Base-by-base conservation (phyloP, 2,113 vertebrate species). In the Scopus umbretta region DNA sequence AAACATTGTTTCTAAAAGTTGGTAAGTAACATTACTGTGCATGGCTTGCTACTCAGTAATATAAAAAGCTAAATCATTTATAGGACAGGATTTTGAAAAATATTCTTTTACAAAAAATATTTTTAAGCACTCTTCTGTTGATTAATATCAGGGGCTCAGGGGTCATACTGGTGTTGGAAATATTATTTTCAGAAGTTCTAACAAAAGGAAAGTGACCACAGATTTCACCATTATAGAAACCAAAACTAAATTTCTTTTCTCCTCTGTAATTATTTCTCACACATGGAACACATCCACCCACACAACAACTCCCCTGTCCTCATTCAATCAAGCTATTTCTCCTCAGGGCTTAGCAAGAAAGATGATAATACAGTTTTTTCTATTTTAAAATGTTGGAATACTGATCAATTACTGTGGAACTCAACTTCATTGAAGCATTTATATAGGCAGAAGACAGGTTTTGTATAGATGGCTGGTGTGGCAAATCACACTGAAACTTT, bases 21-120 rank as follows among this genome's bases (percentile, higher is more conserved):
- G 17, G 14, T 86, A 66, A 63, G 56, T 66, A 90, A 72, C 12
- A 32, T 67, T 91, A 53, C 26, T 38, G 2, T 79, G 23, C 80
- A 8, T 73, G 53, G 34, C 34, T 90, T 80, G 50, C 47, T 90
- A 32, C 22, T 70, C 3, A 3, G 7, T 88, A 29, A 21, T 80
- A 68, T 16, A 58, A 82, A 80, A 80, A 27, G 6, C 3, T 80
- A 68, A 92, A 83, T 76, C 0, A 76, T 65, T 80, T 70, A 93
- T 66, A 10, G 10, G 23, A 47, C 11, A 68, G 34, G 6, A 53
- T 73, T 92, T 82, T 85, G 13, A 75, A 86, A 94, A 76, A 10
- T 22, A 36, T 36, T 55, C 0, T 55, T 87, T 89, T 2, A 7
- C 49, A 89, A 74, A 4, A 1, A 0, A 1, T 38, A 3, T 80